Percentiles rank a stretch among this genome's conserved stretches.
These are phyloP conservation scores for Parazoanthus darwini DNA, from an alignment of 92 coral and sea anemone species.

Conservation along the genomic window DNA sequence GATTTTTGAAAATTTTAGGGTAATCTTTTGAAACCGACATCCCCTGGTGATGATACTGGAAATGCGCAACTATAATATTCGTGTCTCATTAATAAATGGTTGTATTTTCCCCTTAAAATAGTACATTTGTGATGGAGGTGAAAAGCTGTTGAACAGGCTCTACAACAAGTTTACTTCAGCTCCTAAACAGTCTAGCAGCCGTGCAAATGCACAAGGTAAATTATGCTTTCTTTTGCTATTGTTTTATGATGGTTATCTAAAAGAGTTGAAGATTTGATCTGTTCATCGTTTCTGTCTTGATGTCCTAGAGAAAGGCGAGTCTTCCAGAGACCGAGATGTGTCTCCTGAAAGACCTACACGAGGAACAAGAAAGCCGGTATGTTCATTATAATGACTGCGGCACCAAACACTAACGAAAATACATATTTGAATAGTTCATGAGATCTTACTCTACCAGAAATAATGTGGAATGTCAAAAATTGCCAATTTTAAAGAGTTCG, in stretches of 20 bases:
- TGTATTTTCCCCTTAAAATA: not conserved
- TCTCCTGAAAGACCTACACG: not conserved
- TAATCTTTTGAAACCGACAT: no score
- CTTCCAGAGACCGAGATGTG: not conserved
- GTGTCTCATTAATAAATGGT: not conserved
- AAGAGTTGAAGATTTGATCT: not conserved
- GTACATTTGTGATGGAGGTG: slow-evolving; percentile 87
- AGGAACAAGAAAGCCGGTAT: not conserved
- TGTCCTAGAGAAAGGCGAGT: not conserved
- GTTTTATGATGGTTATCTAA: no score
- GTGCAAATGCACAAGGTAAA: slow-evolving; percentile 32
- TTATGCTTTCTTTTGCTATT: not conserved
- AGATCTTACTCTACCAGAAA: no score
- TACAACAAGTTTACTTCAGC: slow-evolving; percentile 68
- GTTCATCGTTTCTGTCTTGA: not conserved
- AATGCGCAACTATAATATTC: no score
- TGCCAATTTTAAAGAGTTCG: no score
- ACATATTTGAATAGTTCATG: no score
- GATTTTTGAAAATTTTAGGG: no score
- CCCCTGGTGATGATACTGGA: no score
- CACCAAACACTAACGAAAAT: not conserved
- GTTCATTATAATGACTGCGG: not conserved
- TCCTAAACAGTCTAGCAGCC: slow-evolving; percentile 35
- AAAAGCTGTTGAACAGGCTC: slow-evolving; percentile 74
- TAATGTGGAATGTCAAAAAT: no score